phyloP scores from a whole-genome alignment of 2,888 invertebrate species.

The Flabesymbios commensalis region DNA sequence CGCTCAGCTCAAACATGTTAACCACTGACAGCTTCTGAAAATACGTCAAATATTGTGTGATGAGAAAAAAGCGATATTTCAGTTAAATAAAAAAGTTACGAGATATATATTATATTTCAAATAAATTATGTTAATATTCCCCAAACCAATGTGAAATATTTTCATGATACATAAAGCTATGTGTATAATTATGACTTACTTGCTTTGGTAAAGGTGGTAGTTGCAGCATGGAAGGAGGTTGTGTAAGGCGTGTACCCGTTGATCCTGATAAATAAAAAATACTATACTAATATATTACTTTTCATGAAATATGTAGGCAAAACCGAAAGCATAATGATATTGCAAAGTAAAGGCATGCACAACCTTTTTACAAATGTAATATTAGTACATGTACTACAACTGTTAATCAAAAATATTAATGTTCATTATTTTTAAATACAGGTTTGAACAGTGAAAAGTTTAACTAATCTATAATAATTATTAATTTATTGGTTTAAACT shows the following conservation, averaged over 20 bases:
- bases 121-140: neutral
- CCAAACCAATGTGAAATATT: neutral
- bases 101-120: neutral
- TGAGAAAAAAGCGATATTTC: neutral
- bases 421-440: too few relatives aligned
- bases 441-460: too few relatives aligned
- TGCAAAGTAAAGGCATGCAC: too few relatives aligned
- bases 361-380: too few relatives aligned
- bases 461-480: too few relatives aligned
- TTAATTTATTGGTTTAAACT: too few relatives aligned
- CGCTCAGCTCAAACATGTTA: conserved; percentile 58
- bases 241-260: conserved; percentile 49
- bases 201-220: conserved; percentile 56
- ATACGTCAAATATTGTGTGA: neutral
- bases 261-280: conserved; percentile 40
- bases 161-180: neutral
- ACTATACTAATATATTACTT: too few relatives aligned
- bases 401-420: too few relatives aligned
- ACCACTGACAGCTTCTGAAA: conserved; percentile 54
- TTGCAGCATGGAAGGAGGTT: conserved; percentile 60
- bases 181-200: conserved; percentile 40
- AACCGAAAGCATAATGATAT: too few relatives aligned
- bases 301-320: too few relatives aligned
- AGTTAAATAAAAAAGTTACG: neutral
- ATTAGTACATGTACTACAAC: too few relatives aligned